These are phyloP conservation scores for Himalopsyche phryganea DNA, from an alignment of 1,140 invertebrate genomes.

Conservation along the genomic window DNA sequence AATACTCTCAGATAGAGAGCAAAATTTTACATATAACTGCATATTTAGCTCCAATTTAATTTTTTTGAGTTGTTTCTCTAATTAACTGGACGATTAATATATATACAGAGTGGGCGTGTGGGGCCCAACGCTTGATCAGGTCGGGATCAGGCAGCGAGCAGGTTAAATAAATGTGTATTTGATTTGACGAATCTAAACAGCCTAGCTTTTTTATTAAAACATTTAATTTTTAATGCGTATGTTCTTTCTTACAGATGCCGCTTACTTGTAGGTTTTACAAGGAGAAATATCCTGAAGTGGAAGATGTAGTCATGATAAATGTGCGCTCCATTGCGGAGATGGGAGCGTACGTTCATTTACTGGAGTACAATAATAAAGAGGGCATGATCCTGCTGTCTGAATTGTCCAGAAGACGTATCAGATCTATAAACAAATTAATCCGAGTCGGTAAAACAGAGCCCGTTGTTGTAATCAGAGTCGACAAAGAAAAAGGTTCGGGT, in stretches of 20 bases:
- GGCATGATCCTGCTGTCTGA: slow-evolving; percentile 96
- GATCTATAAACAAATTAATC: slow-evolving; percentile 99
- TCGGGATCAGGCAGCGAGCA: too few species aligned
- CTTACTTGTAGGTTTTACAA: slow-evolving; percentile 97
- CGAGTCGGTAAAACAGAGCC: slow-evolving; percentile 98
- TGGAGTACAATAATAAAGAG: slow-evolving; percentile 99
- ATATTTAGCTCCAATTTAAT: too few species aligned
- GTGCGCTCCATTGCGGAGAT: slow-evolving; percentile 98
- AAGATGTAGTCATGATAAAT: slow-evolving; percentile 99
- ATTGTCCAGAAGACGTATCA: slow-evolving; percentile 94
- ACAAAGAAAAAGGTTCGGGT: slow-evolving; percentile 97
- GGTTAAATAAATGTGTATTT: too few species aligned
- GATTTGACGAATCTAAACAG: too few species aligned
- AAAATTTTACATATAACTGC: too few species aligned
- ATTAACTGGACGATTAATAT: too few species aligned
- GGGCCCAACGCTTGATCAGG: too few species aligned
- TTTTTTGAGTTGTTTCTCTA: too few species aligned
- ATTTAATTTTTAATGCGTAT: too few species aligned
- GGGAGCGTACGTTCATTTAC: slow-evolving; percentile 97
- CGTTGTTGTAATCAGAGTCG: slow-evolving; percentile 98
- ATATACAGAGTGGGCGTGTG: too few species aligned
- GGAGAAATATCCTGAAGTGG: slow-evolving; percentile 96
- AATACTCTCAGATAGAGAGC: too few species aligned
- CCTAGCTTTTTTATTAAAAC: too few species aligned
- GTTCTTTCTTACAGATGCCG: slow-evolving; percentile 81